Percentiles rank a stretch among this genome's conserved stretches.
Conservation (phyloP, 2,113 vertebrate species). For the Chamaetylas fuelleborni region DNA sequence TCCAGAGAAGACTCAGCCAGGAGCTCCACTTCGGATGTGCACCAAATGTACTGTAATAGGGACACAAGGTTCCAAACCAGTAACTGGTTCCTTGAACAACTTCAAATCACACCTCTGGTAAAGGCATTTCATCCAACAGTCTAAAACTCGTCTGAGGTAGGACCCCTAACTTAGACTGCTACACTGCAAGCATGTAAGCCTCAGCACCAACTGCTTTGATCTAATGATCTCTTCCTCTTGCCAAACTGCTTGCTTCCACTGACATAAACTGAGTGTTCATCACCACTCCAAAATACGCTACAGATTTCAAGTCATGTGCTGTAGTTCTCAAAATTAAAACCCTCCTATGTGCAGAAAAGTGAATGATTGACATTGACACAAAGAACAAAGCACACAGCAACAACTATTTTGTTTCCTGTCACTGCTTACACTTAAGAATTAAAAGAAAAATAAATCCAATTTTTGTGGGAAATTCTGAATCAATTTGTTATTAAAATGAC, state of each 20-base stretch:
- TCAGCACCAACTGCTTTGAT: not conserved
- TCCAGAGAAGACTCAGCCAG: not conserved
- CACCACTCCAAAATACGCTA: not conserved
- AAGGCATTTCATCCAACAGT: not conserved
- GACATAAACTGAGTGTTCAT: not conserved
- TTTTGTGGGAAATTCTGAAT: conserved; percentile 12
- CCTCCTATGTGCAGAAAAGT: not conserved
- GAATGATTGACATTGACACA: conserved; percentile 23
- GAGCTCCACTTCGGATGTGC: not conserved
- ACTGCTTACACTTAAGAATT: not conserved
- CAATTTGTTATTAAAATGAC: conserved; percentile 27
- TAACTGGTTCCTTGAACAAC: not conserved
- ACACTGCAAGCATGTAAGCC: not conserved
- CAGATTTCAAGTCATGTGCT: conserved; percentile 5
- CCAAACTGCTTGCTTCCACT: not conserved
- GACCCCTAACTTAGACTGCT: not conserved
- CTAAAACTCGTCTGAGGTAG: not conserved
- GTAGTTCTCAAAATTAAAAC: conserved; percentile 8
- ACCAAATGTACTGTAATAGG: not conserved
- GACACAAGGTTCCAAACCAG: not conserved
- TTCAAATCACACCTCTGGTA: not conserved
- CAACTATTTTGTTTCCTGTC: conserved; percentile 38
- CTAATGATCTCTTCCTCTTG: not conserved
- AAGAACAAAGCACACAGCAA: conserved; percentile 44
- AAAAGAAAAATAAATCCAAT: not conserved